These are phyloP conservation scores for Xiphophorus maculatus DNA, from an alignment of 2,113 vertebrate species.

Conservation along the genomic window DNA sequence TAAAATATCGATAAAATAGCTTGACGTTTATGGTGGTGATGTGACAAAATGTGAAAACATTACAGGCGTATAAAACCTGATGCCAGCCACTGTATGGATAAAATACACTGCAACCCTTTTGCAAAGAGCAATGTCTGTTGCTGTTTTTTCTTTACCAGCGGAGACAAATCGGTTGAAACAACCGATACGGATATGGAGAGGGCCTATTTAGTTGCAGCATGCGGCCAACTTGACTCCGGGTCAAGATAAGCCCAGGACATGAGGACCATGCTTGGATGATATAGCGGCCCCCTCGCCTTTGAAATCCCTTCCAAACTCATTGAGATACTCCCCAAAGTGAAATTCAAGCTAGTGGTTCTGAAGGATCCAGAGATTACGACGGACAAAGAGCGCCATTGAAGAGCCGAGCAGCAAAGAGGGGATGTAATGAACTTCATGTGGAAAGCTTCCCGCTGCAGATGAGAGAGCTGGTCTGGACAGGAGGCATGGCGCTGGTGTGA, in stretches of 20 bases:
- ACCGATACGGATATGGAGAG: slow-evolving; percentile 46
- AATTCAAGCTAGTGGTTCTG: slow-evolving; percentile 77
- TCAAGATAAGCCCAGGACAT: slow-evolving; percentile 75
- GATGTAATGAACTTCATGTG: slow-evolving; percentile 79
- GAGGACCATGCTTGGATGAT: slow-evolving; percentile 69
- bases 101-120: slow-evolving; percentile 1
- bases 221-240: slow-evolving; percentile 70
- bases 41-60: no score
- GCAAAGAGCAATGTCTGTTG: neutral
- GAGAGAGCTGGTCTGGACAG: slow-evolving; percentile 60
- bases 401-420: slow-evolving; percentile 60
- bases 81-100: neutral
- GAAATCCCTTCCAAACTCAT: slow-evolving; percentile 75
- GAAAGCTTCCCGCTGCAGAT: slow-evolving; percentile 75
- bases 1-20: neutral
- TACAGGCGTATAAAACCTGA: neutral
- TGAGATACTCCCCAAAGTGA: slow-evolving; percentile 76
- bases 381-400: slow-evolving; percentile 78
- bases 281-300: slow-evolving; percentile 72
- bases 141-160: slow-evolving; percentile 25
- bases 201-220: slow-evolving; percentile 61
- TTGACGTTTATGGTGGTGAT: neutral
- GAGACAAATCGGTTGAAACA: slow-evolving; percentile 44
- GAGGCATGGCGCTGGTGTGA: slow-evolving; percentile 33
- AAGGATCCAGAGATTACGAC: slow-evolving; percentile 75